These are phyloP conservation scores for Eufriesea mexicana DNA, from an alignment of 1,140 invertebrate species.

Conservation along the genomic window DNA sequence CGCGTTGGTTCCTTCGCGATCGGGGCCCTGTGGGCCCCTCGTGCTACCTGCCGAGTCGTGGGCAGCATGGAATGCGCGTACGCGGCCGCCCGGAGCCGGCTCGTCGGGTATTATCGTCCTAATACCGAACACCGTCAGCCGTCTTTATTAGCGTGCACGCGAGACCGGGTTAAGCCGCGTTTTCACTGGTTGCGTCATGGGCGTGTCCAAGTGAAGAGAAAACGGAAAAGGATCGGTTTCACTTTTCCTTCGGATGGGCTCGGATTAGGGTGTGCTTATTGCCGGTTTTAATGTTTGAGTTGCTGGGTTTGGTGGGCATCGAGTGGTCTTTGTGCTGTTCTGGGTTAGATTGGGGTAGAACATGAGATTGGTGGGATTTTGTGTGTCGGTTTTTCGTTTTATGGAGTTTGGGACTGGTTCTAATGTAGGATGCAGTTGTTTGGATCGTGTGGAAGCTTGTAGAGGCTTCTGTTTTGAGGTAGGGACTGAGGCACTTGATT, in stretches of 20 bases:
- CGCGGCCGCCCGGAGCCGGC: not conserved
- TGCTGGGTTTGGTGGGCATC: no score
- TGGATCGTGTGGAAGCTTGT: no score
- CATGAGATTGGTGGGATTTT: no score
- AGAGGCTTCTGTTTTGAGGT: no score
- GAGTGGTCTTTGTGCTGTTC: no score
- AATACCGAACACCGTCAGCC: constrained; percentile 59
- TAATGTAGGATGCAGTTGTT: no score
- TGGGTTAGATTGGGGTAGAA: no score
- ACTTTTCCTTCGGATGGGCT: not conserved
- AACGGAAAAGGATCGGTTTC: not conserved
- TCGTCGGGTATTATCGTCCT: constrained; percentile 61
- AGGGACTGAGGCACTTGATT: no score
- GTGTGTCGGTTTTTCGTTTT: no score
- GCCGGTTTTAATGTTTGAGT: no score
- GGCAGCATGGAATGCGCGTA: constrained; percentile 69
- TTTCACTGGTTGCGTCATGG: not conserved
- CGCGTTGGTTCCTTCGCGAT: not conserved
- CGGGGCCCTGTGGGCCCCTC: constrained; percentile 11
- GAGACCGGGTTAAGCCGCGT: not conserved
- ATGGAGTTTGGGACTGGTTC: no score
- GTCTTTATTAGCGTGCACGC: constrained; percentile 56
- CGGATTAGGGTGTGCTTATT: no score
- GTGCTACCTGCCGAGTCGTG: constrained; percentile 72
- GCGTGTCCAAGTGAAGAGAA: not conserved